These are phyloP conservation scores for Cerastis leucographa DNA, from an alignment of 2,888 invertebrate species.

Conservation along the genomic window DNA sequence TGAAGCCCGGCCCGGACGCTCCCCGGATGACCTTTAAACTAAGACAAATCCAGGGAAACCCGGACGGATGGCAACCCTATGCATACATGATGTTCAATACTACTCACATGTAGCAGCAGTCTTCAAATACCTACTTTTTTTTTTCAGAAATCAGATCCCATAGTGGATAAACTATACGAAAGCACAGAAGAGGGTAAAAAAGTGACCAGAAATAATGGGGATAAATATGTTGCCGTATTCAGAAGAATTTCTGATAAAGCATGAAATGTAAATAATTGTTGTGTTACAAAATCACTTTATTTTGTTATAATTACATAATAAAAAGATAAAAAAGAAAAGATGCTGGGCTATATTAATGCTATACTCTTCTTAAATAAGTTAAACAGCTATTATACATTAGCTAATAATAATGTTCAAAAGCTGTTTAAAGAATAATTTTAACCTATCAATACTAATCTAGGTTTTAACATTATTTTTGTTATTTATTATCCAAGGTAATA, in stretches of 20 bases:
- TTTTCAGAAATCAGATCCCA: slow-evolving; percentile 94
- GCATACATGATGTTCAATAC: background rate
- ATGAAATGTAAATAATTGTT: slow-evolving; percentile 52
- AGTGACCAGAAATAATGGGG: slow-evolving; percentile 98
- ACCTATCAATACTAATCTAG: background rate
- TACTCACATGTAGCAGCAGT: background rate
- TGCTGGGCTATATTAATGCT: slow-evolving; percentile 3
- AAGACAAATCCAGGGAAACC: too few species aligned
- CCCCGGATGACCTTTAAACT: too few species aligned
- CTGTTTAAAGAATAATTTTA: background rate
- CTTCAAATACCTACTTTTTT: background rate
- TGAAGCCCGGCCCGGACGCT: too few species aligned
- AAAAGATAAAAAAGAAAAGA: slow-evolving; percentile 39
- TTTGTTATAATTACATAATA: slow-evolving; percentile 55
- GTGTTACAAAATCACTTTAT: slow-evolving; percentile 54
- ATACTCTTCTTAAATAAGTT: slow-evolving; percentile 1
- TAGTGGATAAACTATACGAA: slow-evolving; percentile 97
- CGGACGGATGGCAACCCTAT: too few species aligned
- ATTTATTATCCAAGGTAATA: background rate
- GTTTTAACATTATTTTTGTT: background rate
- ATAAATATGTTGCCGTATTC: slow-evolving; percentile 98
- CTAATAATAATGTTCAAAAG: background rate
- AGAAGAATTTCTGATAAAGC: slow-evolving; percentile 89
- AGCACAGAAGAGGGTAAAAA: slow-evolving; percentile 99
- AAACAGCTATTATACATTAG: background rate